phyloP scores from a whole-genome alignment of 1,140 invertebrate species.

The Orussus abietinus region DNA sequence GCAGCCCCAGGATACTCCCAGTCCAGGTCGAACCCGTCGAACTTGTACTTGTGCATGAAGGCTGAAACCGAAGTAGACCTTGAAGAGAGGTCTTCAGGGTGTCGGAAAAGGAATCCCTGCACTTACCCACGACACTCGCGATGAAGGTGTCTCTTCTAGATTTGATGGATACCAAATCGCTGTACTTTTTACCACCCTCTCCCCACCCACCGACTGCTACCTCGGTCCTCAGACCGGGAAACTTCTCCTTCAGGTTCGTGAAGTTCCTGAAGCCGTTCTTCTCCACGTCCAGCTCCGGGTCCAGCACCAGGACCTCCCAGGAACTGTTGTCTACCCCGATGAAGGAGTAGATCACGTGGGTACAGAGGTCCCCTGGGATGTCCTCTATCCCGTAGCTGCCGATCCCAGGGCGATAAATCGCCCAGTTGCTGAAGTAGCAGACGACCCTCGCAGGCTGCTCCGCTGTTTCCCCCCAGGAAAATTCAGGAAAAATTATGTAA shows the following conservation, averaged over 20 bases:
- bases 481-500: too few relatives aligned
- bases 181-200: slow-evolving; percentile 83
- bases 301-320: slow-evolving; percentile 75
- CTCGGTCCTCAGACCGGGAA: slow-evolving; percentile 72
- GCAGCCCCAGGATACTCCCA: slow-evolving; percentile 86
- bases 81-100: not conserved
- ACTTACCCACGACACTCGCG: slow-evolving; percentile 68
- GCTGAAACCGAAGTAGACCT: slow-evolving; percentile 41
- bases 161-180: slow-evolving; percentile 69
- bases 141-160: slow-evolving; percentile 69
- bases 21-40: slow-evolving; percentile 81
- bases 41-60: slow-evolving; percentile 72
- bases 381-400: slow-evolving; percentile 80
- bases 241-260: slow-evolving; percentile 65
- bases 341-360: slow-evolving; percentile 88
- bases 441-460: slow-evolving; percentile 61
- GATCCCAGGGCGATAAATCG: slow-evolving; percentile 77
- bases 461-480: slow-evolving; percentile 15
- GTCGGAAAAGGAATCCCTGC: not conserved
- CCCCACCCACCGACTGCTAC: slow-evolving; percentile 86
- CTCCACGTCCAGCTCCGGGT: slow-evolving; percentile 75
- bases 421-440: slow-evolving; percentile 92
- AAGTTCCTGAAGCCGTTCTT: slow-evolving; percentile 80
- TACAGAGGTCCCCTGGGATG: slow-evolving; percentile 77
- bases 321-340: slow-evolving; percentile 76